Percentiles rank a stretch among this genome's conserved stretches.
Evolutionary conservation across 1,140 invertebrate genomes (phyloP).

Genomic region (Temnothorax longispinosus): DNA sequence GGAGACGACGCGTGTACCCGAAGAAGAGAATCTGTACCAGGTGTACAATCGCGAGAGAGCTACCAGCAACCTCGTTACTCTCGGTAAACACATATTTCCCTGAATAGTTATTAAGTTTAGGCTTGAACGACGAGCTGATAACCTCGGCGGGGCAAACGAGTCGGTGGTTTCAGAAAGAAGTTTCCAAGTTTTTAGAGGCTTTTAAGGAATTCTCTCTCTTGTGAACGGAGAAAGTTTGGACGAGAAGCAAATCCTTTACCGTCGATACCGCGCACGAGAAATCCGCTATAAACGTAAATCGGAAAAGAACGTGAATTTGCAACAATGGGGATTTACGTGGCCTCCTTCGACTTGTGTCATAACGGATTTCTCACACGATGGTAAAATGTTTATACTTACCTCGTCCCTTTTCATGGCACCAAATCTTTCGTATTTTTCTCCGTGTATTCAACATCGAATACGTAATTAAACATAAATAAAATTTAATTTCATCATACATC

Average conservation of each 20-base stretch:
- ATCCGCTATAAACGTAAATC: background rate
- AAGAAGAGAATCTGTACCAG: constrained; percentile 63
- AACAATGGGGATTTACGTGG: background rate
- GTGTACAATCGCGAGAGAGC: constrained; percentile 57
- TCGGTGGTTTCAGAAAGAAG: background rate
- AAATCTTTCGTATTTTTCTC: background rate
- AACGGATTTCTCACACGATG: background rate
- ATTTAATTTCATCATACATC: background rate
- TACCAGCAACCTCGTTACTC: constrained; percentile 61
- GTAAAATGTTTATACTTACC: background rate
- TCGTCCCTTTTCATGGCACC: background rate
- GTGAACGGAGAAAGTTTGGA: background rate
- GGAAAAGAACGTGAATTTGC: background rate
- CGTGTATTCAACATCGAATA: background rate
- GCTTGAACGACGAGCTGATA: background rate
- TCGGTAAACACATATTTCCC: constrained; percentile 62
- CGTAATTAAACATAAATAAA: background rate
- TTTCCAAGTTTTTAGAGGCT: background rate
- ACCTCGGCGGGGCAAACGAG: background rate
- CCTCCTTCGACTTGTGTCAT: background rate
- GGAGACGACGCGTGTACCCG: constrained; percentile 54
- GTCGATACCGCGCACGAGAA: background rate
- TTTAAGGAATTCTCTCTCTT: constrained; percentile 6
- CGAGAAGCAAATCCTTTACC: background rate
- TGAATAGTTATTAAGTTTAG: too few species aligned